These are phyloP conservation scores for Rattus rattus DNA, from an alignment of 2,113 vertebrate species.

Conservation along the genomic window DNA sequence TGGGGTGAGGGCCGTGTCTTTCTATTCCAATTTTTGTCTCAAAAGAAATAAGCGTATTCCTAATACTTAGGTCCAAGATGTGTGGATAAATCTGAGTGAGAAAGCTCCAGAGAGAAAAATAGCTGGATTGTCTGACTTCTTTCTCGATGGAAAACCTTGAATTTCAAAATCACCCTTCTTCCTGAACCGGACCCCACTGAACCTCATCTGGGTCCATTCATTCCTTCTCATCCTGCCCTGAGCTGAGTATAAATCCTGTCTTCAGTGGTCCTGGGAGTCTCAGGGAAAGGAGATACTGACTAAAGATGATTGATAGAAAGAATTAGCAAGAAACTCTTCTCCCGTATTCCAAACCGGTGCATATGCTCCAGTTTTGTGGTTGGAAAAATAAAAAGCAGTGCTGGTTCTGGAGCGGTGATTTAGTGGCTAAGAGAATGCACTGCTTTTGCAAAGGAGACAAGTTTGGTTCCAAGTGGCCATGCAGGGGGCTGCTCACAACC, in stretches of 20 bases:
- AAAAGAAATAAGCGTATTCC: background rate
- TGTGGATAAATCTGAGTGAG: background rate
- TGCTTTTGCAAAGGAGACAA: too few species aligned
- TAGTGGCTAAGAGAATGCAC: too few species aligned
- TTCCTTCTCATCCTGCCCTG: background rate
- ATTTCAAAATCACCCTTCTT: fast-evolving
- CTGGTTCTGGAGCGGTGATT: background rate
- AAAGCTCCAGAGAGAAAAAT: background rate
- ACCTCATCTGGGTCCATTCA: background rate
- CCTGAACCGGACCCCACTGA: background rate
- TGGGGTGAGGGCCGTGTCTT: slow-evolving; percentile 4
- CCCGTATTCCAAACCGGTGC: background rate
- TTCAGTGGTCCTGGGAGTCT: background rate
- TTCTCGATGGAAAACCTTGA: slow-evolving; percentile 10
- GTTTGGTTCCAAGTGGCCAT: background rate
- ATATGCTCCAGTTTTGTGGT: background rate
- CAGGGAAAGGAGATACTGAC: background rate
- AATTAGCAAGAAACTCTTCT: background rate
- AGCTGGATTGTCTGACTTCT: background rate
- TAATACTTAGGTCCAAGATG: background rate
- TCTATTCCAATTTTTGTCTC: slow-evolving; percentile 15
- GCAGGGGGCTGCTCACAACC: too few species aligned
- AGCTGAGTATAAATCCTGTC: background rate
- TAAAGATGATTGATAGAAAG: background rate
- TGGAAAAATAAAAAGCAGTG: background rate